These are phyloP conservation scores for Urocynchramus pylzowi DNA, from an alignment of 2,113 vertebrate genomes.

Conservation along the genomic window DNA sequence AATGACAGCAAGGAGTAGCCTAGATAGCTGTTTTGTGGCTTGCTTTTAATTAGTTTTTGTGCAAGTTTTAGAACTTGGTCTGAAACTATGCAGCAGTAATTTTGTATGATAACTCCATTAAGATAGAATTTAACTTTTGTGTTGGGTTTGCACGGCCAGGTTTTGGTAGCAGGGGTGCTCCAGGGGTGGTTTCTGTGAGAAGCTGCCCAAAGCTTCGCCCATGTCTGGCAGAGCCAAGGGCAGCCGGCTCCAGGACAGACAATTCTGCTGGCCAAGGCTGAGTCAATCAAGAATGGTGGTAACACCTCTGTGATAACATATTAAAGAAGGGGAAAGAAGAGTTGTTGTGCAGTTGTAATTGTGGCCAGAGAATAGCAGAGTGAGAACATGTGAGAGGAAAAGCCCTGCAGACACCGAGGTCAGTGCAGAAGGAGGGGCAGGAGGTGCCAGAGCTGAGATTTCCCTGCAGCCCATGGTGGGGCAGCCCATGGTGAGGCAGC, in stretches of 20 bases:
- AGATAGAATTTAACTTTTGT: neutral
- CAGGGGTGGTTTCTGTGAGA: neutral
- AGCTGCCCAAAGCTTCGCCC: neutral
- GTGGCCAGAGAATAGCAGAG: accelerated
- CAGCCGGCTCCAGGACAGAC: accelerated
- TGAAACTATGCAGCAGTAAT: neutral
- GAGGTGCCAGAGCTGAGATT: neutral
- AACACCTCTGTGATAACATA: neutral
- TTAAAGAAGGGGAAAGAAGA: neutral
- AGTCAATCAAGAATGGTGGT: neutral
- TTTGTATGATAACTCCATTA: neutral
- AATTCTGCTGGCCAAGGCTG: accelerated
- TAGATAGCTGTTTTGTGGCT: neutral
- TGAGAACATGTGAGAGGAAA: neutral
- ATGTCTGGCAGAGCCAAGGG: neutral
- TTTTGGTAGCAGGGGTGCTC: neutral
- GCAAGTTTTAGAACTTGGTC: neutral
- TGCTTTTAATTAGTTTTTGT: neutral
- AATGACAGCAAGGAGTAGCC: neutral
- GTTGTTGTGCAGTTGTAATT: neutral
- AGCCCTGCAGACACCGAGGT: accelerated
- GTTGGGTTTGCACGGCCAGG: neutral
- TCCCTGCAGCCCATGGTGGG: accelerated
- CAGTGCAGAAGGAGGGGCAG: neutral
- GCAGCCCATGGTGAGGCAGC: neutral